Evolutionary conservation across 2,797 vertebrate genomes (phyloP).

Genomic region (Gastrophryne carolinensis): DNA sequence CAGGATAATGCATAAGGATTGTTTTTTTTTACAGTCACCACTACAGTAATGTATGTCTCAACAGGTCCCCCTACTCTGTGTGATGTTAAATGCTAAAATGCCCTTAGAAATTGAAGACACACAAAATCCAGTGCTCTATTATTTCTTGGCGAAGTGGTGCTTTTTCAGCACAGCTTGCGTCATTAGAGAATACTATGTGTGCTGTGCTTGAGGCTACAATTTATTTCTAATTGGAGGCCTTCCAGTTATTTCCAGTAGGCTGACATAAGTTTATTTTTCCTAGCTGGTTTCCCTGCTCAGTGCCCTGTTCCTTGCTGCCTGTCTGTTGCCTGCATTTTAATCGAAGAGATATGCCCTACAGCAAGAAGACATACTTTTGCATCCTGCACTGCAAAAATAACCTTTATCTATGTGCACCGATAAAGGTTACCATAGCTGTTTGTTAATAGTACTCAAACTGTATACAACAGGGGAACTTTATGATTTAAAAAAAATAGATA

Average conservation of each 20-base stretch:
- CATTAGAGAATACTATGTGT: slow-evolving; percentile 39
- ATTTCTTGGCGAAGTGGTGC: background rate
- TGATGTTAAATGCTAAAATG: slow-evolving; percentile 8
- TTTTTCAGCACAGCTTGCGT: slow-evolving; percentile 33
- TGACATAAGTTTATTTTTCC: slow-evolving; percentile 43
- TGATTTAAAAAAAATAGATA: background rate
- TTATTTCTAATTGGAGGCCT: slow-evolving; percentile 43
- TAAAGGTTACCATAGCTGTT: background rate
- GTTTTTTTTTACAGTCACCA: background rate
- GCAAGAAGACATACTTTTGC: slow-evolving; percentile 21
- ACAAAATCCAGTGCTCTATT: slow-evolving; percentile 8
- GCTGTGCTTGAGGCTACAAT: slow-evolving; percentile 36
- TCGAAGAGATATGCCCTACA: slow-evolving; percentile 31
- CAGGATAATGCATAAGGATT: too few species aligned
- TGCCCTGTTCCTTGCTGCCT: slow-evolving; percentile 20
- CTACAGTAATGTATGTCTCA: background rate
- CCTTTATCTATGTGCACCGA: slow-evolving; percentile 3
- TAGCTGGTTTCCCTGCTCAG: slow-evolving; percentile 18
- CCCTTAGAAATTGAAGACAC: background rate
- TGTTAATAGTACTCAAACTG: slow-evolving; percentile 4
- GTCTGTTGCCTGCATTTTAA: slow-evolving; percentile 40
- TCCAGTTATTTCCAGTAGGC: slow-evolving; percentile 33
- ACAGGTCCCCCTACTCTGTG: background rate
- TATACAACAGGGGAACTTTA: background rate
- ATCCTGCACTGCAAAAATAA: slow-evolving; percentile 37